A percentile compares a stretch with the other conserved stretches of the same genome.
phyloP scores from a whole-genome alignment of 2,797 vertebrate species.

The Loriculus beryllinus region DNA sequence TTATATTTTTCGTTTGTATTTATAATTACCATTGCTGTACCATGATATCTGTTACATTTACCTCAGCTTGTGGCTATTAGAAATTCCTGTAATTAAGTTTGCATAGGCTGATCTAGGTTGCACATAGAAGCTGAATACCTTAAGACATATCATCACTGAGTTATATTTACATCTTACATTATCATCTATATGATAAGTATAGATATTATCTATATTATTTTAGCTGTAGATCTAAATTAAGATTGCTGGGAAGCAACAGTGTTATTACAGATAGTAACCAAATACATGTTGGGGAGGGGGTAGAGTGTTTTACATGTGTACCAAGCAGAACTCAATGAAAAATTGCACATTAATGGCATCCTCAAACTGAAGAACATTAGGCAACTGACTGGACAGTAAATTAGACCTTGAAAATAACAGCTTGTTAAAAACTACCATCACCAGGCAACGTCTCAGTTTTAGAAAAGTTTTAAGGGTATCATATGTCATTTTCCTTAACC shows the following conservation, averaged over 20 bases:
- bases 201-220: not conserved
- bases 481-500: not conserved
- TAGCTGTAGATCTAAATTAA: not conserved
- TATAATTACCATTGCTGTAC: not conserved
- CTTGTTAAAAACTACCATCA: not conserved
- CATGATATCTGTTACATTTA: not conserved
- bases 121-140: not conserved
- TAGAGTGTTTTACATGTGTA: not conserved
- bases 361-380: not conserved
- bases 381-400: not conserved
- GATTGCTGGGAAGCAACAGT: not conserved
- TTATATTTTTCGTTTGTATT: not conserved
- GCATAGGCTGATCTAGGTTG: not conserved
- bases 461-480: not conserved
- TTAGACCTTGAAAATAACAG: not conserved
- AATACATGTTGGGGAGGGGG: not conserved
- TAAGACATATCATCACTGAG: not conserved
- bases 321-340: not conserved
- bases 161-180: not conserved
- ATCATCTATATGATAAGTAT: not conserved
- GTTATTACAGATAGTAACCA: not conserved
- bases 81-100: not conserved
- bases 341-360: not conserved
- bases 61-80: not conserved
- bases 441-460: accelerated